Base-by-base conservation (phyloP, 2,888 invertebrate species). In the Protonemura montana region DNA sequence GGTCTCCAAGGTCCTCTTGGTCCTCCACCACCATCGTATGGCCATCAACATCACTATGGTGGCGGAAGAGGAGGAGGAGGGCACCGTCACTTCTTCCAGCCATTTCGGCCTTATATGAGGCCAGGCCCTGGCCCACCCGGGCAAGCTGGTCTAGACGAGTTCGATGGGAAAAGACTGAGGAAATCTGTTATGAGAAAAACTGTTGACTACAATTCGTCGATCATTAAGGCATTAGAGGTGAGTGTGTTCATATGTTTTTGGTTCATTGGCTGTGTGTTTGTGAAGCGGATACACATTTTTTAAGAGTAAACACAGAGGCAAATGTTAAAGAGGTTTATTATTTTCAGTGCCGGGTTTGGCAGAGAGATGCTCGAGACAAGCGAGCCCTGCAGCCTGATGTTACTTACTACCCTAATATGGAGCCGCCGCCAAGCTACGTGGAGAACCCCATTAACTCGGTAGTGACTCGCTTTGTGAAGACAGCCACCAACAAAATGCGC, bases 401-500 rank as follows among this genome's bases (percentile, higher is more conserved):
- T 86, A 97, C 98, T 92, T 99, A 99, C 91, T 97, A 97, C 89
- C 97, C 98, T 0, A 97, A 98, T 91, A 92, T 99, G 90, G 93
- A 98, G 90, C 99, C 99, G 77, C 99, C 99, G 0, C 95, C 97
- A n/a, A 96, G 97, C 89, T 97, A 98, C 91, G 94, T 96, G 85
- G 97, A 99, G 91, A 98, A 98, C 92, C 98, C 99, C 2, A 98
- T 98, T 89, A 99, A 99, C 93, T 87, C 87, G 28, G 87, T 90
- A 10, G 91, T 92, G 5, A 92, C 93, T 13, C 93, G 98, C 90
- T 99, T 99, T 92, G 99, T 99, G 7, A 97, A 99, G 92, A 98
- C 99, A n/a, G 99, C 99, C 10, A 99, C 99, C 86, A 99, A 99
- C 92, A 99, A 99, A 94, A 98, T 99, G 96, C 94, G 99, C 89